Evolutionary conservation across 2,888 invertebrate genomes (phyloP).

Genomic region (Spodoptera littoralis): DNA sequence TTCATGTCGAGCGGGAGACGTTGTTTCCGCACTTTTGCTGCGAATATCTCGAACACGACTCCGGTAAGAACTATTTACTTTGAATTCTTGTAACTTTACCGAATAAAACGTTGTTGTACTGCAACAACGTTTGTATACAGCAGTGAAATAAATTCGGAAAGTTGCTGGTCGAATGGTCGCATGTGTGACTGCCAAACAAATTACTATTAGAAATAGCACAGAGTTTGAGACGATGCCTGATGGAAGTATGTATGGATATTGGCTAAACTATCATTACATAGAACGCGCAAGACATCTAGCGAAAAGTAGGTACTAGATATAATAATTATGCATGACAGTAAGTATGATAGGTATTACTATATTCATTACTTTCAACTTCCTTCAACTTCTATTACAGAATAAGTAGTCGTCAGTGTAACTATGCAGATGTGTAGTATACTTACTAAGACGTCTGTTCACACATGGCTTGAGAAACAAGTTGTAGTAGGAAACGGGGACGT

Average conservation of each 20-base stretch:
- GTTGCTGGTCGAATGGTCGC: too few relatives aligned
- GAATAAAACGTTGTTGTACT: constrained; percentile 36
- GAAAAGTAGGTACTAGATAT: too few relatives aligned
- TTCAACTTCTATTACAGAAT: constrained; percentile 16
- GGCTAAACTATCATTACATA: too few relatives aligned
- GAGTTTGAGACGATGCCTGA: too few relatives aligned
- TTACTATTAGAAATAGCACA: too few relatives aligned
- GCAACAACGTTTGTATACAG: constrained; percentile 22
- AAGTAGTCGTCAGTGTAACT: constrained; percentile 17
- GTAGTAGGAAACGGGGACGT: constrained; percentile 39
- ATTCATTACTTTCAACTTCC: not conserved
- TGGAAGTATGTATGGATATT: too few relatives aligned
- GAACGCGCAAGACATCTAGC: too few relatives aligned
- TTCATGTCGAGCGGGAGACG: constrained; percentile 65
- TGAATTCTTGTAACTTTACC: constrained; percentile 55
- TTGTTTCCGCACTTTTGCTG: constrained; percentile 68
- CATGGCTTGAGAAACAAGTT: constrained; percentile 50
- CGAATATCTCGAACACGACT: constrained; percentile 66
- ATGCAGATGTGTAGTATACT: constrained; percentile 40
- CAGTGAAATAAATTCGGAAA: too few relatives aligned
- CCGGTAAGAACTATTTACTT: constrained; percentile 55
- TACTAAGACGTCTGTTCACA: constrained; percentile 41
- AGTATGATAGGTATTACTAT: too few relatives aligned
- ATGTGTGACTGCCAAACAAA: too few relatives aligned
- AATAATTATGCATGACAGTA: too few relatives aligned